Evolutionary conservation across 2,113 vertebrate genomes (phyloP), one percentile per base, ranked within the genome.

Genomic region (Nothoprocta pentlandii): DNA sequence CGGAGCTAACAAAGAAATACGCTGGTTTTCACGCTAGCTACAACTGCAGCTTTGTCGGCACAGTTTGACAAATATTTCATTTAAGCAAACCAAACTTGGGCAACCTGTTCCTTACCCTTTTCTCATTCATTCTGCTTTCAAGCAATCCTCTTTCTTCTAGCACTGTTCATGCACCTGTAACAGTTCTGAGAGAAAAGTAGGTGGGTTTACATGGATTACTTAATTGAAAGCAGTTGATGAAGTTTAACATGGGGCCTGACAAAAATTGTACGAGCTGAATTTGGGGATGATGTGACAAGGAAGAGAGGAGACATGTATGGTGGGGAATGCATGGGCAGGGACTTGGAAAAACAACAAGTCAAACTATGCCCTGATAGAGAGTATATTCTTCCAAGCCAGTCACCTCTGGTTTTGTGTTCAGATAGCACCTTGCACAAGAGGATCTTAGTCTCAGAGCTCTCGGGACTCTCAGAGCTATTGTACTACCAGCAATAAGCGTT

Each of bases 141-240:
- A 0, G 64, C 32, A 39, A 79, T 36, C 30, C 12, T 59, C 25
- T n/a, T 47, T 56, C 44, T 87, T 47, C 5, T 77, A 41, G 28
- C 39, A 6, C 5, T 70, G 64, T 70, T 89, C 26, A 13, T 56
- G 36, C 59, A 54, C 85, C 71, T 83, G 61, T 42, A 80, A 12
- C 51, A 64, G 39, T 34, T 58, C 56, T 44, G 73, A 90, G 36
- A 79, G 92, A 64, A 22, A 76, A 70, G 63, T 19, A 77, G 69
- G 39, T 23, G 3, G 1, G 23, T 86, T 80, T 83, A 75, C 53
- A 74, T 10, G 39, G 16, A 81, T 47, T 78, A 58, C 67, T 90
- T 93, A 90, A 95, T 64, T 85, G 53, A 73, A 95, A 89, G 90
- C 77, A 68, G 61, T 86, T 61, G 66, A 75, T 81, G 89, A 69